phyloP scores from a whole-genome alignment of 2,797 vertebrate genomes.

The Sebastes glaucus region DNA sequence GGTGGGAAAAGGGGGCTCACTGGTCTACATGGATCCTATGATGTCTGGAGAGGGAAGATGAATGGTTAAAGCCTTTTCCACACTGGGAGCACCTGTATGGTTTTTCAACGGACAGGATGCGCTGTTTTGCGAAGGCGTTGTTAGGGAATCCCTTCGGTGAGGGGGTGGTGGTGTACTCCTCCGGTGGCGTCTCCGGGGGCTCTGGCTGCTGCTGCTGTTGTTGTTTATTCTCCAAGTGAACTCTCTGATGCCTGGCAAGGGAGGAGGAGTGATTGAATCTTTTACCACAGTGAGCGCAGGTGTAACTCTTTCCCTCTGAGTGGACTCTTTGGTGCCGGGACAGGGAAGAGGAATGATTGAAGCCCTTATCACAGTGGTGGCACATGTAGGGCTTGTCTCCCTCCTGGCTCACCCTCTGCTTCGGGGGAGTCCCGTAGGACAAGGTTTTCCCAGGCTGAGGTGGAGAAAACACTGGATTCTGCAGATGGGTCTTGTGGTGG shows the following conservation, averaged over 20 bases:
- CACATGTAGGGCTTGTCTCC: constrained; percentile 88
- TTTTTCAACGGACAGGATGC: constrained; percentile 80
- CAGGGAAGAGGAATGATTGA: constrained; percentile 87
- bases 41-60: constrained; percentile 86
- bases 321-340: constrained; percentile 88
- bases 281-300: constrained; percentile 85
- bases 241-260: constrained; percentile 84
- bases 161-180: constrained; percentile 79
- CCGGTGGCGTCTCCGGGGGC: constrained; percentile 52
- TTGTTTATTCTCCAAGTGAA: constrained; percentile 83
- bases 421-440: constrained; percentile 74
- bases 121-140: constrained; percentile 83
- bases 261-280: constrained; percentile 86
- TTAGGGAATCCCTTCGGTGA: constrained; percentile 82
- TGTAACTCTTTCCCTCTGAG: constrained; percentile 85
- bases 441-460: constrained; percentile 78
- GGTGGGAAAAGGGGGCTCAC: constrained; percentile 50
- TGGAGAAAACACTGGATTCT: constrained; percentile 81
- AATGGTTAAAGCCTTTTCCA: constrained; percentile 88
- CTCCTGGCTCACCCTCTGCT: constrained; percentile 80
- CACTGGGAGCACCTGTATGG: constrained; percentile 86
- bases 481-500: constrained; percentile 84
- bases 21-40: constrained; percentile 84
- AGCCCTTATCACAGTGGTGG: constrained; percentile 86
- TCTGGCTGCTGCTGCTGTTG: constrained; percentile 51